These are phyloP conservation scores for Peromyscus californicus DNA, from an alignment of 2,113 vertebrate genomes.

Conservation along the genomic window DNA sequence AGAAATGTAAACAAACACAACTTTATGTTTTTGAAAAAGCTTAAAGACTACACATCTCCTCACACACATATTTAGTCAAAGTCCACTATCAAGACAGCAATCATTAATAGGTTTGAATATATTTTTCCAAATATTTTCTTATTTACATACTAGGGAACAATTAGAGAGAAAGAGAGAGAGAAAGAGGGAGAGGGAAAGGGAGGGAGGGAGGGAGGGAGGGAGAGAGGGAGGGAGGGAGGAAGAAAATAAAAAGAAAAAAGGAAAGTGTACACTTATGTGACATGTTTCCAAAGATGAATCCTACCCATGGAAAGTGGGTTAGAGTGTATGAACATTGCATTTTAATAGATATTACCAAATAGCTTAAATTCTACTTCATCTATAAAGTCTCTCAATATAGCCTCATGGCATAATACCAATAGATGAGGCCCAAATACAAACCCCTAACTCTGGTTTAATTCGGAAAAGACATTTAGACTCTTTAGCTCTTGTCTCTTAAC, in stretches of 20 bases:
- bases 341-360: not conserved
- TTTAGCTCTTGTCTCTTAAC: not conserved
- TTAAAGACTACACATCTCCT: not conserved
- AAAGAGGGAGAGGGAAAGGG: not conserved
- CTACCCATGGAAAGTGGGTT: not conserved
- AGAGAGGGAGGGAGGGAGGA: too few relatives aligned
- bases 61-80: not conserved
- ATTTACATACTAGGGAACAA: not conserved
- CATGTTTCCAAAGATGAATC: not conserved
- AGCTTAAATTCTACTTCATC: not conserved
- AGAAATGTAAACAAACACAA: conserved; percentile 4
- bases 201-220: not conserved
- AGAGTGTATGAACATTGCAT: not conserved
- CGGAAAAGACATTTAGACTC: not conserved
- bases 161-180: too few relatives aligned
- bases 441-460: not conserved
- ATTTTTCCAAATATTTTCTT: not conserved
- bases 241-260: not conserved
- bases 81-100: not conserved
- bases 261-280: not conserved
- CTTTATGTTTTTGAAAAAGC: not conserved
- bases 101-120: not conserved
- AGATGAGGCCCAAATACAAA: not conserved
- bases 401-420: not conserved
- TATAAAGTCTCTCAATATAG: not conserved